phyloP scores from a whole-genome alignment of 2,113 vertebrate genomes.

The Callipepla squamata region DNA sequence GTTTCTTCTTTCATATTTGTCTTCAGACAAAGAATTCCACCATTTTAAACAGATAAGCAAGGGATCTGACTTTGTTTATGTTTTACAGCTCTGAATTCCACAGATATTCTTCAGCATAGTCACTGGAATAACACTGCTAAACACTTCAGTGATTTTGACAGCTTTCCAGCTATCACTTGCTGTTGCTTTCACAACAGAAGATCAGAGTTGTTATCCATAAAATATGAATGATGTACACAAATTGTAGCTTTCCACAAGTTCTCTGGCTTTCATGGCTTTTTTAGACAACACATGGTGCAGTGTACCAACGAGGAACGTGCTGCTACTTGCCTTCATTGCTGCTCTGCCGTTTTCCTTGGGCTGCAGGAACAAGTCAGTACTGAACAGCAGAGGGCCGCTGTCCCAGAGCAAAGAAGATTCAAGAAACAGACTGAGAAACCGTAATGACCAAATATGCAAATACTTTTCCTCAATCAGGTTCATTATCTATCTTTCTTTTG shows the following conservation, averaged over 20 bases:
- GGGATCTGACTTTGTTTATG: background rate
- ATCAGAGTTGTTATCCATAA: slow-evolving; percentile 50
- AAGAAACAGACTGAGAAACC: background rate
- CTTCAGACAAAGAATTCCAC: background rate
- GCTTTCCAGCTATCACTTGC: slow-evolving; percentile 59
- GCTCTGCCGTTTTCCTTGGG: background rate
- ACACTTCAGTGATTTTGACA: slow-evolving; percentile 66
- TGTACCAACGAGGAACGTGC: fast-evolving
- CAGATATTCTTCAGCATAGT: background rate
- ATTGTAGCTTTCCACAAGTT: background rate
- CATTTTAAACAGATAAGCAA: background rate
- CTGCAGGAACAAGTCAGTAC: background rate
- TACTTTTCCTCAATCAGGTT: background rate
- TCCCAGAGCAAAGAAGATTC: background rate
- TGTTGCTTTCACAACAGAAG: slow-evolving; percentile 41
- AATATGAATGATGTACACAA: slow-evolving; percentile 47
- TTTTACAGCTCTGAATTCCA: slow-evolving; percentile 35
- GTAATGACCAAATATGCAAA: background rate
- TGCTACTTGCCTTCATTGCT: background rate
- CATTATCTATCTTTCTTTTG: background rate
- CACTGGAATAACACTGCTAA: slow-evolving; percentile 55
- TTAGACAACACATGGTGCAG: background rate
- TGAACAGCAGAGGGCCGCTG: background rate
- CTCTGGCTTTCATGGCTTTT: background rate
- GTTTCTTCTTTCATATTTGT: background rate